Conservation (phyloP, 2,113 vertebrate species). For the Takifugu bimaculatus region DNA sequence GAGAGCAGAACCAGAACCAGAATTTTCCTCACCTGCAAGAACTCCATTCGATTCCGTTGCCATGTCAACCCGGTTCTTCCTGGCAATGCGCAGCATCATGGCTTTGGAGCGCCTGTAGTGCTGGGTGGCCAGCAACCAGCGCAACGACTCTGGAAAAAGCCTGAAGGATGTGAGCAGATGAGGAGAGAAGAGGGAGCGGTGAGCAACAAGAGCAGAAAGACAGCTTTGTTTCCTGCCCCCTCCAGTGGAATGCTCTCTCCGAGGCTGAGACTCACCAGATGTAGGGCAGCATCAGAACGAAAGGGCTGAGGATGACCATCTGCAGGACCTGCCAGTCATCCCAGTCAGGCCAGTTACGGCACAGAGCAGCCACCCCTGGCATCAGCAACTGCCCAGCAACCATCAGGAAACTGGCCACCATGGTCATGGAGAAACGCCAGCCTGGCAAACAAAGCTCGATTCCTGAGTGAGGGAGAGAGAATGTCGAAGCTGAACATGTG, state of each 20-base stretch:
- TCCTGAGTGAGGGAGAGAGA: conserved; percentile 67
- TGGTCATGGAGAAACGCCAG: conserved; percentile 95
- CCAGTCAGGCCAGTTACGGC: conserved; percentile 71
- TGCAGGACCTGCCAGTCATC: conserved; percentile 95
- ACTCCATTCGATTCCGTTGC: conserved; percentile 84
- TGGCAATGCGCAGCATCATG: conserved; percentile 84
- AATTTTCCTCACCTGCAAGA: conserved; percentile 78
- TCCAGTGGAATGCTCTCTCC: conserved; percentile 37
- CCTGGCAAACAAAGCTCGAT: conserved; percentile 92
- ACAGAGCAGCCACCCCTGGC: conserved; percentile 89
- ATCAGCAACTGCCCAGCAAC: conserved; percentile 93
- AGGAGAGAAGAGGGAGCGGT: conserved; percentile 7
- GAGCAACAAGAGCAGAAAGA: not conserved
- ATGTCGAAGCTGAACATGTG: conserved; percentile 3
- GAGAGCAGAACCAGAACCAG: too few relatives aligned
- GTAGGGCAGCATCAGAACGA: conserved; percentile 91
- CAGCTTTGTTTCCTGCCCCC: too few relatives aligned
- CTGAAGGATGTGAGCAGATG: conserved; percentile 59
- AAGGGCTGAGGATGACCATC: conserved; percentile 92
- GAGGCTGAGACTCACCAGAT: conserved; percentile 84
- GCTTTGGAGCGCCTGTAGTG: conserved; percentile 88
- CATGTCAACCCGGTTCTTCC: conserved; percentile 81
- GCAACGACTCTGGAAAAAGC: conserved; percentile 94
- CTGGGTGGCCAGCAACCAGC: conserved; percentile 95
- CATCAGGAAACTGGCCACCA: conserved; percentile 93